Evolutionary conservation across 2,113 vertebrate species (phyloP).

Genomic region (Rhabdornis inornatus): DNA sequence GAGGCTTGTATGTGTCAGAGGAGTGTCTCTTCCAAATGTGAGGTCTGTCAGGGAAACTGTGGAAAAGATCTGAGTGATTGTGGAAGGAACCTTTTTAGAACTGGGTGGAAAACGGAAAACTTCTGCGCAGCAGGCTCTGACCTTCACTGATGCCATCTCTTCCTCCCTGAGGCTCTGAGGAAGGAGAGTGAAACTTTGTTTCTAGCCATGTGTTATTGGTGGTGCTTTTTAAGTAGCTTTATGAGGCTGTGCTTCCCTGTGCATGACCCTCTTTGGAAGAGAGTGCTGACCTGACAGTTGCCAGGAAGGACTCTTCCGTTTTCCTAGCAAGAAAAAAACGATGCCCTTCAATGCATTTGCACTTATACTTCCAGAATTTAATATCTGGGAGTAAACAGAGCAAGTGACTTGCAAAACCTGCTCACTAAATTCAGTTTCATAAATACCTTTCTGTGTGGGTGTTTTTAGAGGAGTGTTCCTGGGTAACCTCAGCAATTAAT

Average conservation of each 20-base stretch:
- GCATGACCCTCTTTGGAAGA: not conserved
- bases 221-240: not conserved
- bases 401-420: not conserved
- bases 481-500: not conserved
- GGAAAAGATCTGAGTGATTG: fast-evolving
- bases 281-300: not conserved
- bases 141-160: not conserved
- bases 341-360: not conserved
- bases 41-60: not conserved
- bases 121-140: not conserved
- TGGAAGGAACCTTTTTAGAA: not conserved
- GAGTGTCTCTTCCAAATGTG: not conserved
- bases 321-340: not conserved
- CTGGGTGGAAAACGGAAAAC: not conserved
- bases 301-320: not conserved
- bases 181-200: not conserved
- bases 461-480: not conserved
- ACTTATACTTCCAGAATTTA: not conserved
- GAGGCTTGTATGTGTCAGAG: not conserved
- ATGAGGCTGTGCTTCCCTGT: not conserved
- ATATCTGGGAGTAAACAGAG: not conserved
- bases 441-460: not conserved
- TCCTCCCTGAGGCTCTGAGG: not conserved
- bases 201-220: not conserved
- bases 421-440: not conserved